Base-by-base conservation (phyloP, 2,113 vertebrate genomes). In the Ammodytes dubius region DNA sequence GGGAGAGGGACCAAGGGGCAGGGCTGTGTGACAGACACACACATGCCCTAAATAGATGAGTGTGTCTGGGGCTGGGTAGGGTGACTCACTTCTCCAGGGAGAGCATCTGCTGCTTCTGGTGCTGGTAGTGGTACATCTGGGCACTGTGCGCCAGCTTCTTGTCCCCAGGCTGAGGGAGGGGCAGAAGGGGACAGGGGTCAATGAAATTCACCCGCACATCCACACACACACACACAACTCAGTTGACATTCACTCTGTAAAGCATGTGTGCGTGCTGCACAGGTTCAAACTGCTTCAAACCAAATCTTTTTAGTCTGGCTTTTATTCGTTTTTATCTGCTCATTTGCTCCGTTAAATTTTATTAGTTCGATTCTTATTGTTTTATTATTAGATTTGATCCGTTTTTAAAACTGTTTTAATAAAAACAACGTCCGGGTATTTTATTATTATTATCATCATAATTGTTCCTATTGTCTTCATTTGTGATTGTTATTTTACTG, bases 81-180 rank as follows among this genome's bases (percentile, higher is more conserved):
- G 13, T 37, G 52, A 91, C 97, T 96, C 89, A 99, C 98, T 96
- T 97, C 70, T 97, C 96, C 89, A 99, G 90, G 74, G 97, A 97
- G 71, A 97, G 92, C 96, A 99, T 97, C 94, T 99, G 97, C 91
- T 98, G 97, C 78, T 98, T 96, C 95, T 98, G 98, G 88, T 98
- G 97, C 86, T 98, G 97, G 91, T 97, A 99, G 91, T 99, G 97
- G 87, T 96, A 98, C 97, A 99, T 97, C 93, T 99, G 97, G 0
- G 97, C 97, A 0, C 95, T 98, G 75, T 97, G 97, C 3, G 96
- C 98, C 92, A 98, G 93, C 0, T 95, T 97, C 89, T 96, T 97
- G 92, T 99, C 98, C 10, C 96, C 97, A 0, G 96, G 95, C 97
- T 99, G 86, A 27, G 27, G 6, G 82, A 67, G 9, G 73, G 27